phyloP scores from a whole-genome alignment of 30 jellyfish, hydroid and myxozoan species.

The Aurelia aurita complex sp. Pacific region DNA sequence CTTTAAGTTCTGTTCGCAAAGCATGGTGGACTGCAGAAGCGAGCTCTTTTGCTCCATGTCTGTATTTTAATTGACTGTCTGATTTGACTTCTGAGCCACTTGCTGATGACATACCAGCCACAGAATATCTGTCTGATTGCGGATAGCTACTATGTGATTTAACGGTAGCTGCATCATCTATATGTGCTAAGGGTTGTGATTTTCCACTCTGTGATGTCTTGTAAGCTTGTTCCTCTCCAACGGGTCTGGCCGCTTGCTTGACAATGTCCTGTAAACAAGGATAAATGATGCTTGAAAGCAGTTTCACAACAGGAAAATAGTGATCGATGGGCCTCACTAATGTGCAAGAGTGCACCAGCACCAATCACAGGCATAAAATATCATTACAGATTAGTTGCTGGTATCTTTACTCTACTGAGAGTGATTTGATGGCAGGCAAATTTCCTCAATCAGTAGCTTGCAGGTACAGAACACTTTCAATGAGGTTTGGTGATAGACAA shows the following conservation, averaged over 20 bases:
- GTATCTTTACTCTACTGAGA: too few relatives aligned
- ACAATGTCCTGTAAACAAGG: conserved; percentile 14
- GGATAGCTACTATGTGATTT: conserved; percentile 67
- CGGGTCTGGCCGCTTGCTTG: not conserved
- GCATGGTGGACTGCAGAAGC: conserved; percentile 95
- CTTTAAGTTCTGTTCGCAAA: conserved; percentile 78
- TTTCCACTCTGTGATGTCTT: not conserved
- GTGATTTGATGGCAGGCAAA: too few relatives aligned
- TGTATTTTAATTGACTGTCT: conserved; percentile 72
- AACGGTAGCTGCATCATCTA: conserved; percentile 10
- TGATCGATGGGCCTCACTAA: too few relatives aligned
- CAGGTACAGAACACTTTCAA: too few relatives aligned
- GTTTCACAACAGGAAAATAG: too few relatives aligned
- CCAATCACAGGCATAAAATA: too few relatives aligned
- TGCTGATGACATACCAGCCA: conserved; percentile 92
- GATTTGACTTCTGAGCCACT: conserved; percentile 86
- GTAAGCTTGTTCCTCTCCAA: conserved; percentile 15
- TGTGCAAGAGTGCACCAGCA: too few relatives aligned
- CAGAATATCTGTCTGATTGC: conserved; percentile 86
- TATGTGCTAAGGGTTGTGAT: not conserved
- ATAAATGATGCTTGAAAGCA: too few relatives aligned
- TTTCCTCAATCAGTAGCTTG: too few relatives aligned
- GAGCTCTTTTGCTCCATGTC: conserved; percentile 92
- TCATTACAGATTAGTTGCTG: too few relatives aligned
- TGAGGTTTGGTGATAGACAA: too few relatives aligned